phyloP scores from a whole-genome alignment of 92 coral and sea anemone genomes.

The Parazoanthus atlanticus region DNA sequence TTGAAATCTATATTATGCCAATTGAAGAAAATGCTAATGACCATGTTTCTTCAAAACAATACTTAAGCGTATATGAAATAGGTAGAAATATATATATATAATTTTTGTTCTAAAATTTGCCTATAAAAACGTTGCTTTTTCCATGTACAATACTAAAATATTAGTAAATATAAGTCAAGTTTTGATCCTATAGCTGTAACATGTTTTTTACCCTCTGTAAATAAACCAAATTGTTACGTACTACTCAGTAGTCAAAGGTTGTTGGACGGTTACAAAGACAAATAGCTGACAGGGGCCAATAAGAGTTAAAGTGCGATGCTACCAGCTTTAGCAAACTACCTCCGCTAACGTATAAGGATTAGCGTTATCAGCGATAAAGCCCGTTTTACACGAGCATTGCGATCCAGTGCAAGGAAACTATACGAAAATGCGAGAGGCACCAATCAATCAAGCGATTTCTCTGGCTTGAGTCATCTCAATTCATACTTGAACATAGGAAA shows the following conservation, averaged over 20 bases:
- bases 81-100: too few relatives aligned
- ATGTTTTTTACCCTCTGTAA: neutral
- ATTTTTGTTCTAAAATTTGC: too few relatives aligned
- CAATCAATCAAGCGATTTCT: neutral
- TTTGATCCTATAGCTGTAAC: neutral
- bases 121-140: too few relatives aligned
- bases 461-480: neutral
- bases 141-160: neutral
- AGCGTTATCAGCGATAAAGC: neutral
- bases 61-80: too few relatives aligned
- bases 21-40: too few relatives aligned
- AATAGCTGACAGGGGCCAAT: neutral
- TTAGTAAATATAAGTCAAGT: neutral
- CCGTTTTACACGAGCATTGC: neutral
- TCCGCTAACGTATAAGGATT: neutral
- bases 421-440: neutral
- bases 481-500: neutral
- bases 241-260: neutral
- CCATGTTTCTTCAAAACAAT: too few relatives aligned
- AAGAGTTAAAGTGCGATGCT: too few relatives aligned
- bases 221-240: too few relatives aligned
- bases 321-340: neutral
- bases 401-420: neutral
- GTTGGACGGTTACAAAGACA: neutral
- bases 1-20: too few relatives aligned